phyloP scores from a whole-genome alignment of 1,140 invertebrate species.

The Trissolcus basalis region DNA sequence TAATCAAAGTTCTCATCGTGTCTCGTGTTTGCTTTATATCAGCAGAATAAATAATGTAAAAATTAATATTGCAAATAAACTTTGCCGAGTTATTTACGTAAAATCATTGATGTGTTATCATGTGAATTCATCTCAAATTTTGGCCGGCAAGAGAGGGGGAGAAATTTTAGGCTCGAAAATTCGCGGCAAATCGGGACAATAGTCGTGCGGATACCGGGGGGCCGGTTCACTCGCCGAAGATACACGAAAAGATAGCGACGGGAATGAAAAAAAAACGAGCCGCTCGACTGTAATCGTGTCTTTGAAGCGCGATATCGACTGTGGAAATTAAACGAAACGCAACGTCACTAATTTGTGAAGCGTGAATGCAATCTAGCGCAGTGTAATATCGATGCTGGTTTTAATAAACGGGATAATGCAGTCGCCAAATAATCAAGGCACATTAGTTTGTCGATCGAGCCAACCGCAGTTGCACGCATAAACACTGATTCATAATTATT shows the following conservation, averaged over 20 bases:
- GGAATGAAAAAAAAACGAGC: constrained; percentile 33
- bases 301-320: constrained; percentile 51
- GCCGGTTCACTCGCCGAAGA: too few relatives aligned
- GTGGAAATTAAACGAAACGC: constrained; percentile 55
- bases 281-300: constrained; percentile 43
- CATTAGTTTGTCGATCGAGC: constrained; percentile 49
- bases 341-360: constrained; percentile 59
- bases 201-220: constrained; percentile 11
- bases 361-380: constrained; percentile 58
- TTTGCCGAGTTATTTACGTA: not conserved
- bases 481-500: not conserved
- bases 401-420: constrained; percentile 56
- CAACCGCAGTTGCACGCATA: constrained; percentile 14
- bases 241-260: not conserved
- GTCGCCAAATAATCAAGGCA: constrained; percentile 51
- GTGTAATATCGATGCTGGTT: constrained; percentile 53
- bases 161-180: constrained; percentile 30
- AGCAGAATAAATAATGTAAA: not conserved
- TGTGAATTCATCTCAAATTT: not conserved
- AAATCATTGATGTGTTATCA: not conserved
- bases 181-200: constrained; percentile 33
- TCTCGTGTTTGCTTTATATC: constrained; percentile 12
- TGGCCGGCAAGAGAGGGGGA: not conserved
- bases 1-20: constrained; percentile 1
- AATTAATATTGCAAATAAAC: constrained; percentile 6